Evolutionary conservation across 2,113 vertebrate species (phyloP), one percentile per base, ranked within the genome.

Genomic region (Nettapus auritus): DNA sequence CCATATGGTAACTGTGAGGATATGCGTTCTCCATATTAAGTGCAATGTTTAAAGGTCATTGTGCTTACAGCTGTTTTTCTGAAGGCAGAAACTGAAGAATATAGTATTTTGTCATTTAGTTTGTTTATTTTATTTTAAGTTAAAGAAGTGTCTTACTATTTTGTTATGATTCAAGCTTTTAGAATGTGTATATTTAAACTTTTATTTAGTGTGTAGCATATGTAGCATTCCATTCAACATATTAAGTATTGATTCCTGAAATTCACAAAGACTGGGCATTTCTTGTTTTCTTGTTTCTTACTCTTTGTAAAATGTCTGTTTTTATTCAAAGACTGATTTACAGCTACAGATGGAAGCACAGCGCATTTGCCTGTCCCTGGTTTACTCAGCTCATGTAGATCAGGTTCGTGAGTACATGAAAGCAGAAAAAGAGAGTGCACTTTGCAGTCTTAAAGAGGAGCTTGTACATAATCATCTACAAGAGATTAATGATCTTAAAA

Each of bases 301-400:
- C 7, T 52, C 13, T 69, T 80, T 67, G 33, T 89, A 67, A 94
- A 69, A 31, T 77, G 2, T 88, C 2, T 85, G 12, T 59, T 75
- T 97, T 91, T 50, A 57, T 90, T 95, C 79, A 46, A 93, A 99
- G 99, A 98, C 95, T 69, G 99, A 99, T 92, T 98, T 99, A 94
- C 97, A 97, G 73, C 98, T 99, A 33, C 99, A 98, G 90, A 97
- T 99, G 98, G 99, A 99, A 97, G 99, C 99, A 33, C 99, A 99
- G 69, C 98, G 98, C 56, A 98, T 99, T 97, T 99, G 99, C 91
- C 98, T 99, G 4, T 98, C 98, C 92, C 97, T 99, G 97, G 99
- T 99, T 95, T 98, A 99, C 53, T 98, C 98, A 14, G 98, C 99
- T 79, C 98, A 99, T 40, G 96, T 99, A 38, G 99, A 99, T 96